Evolutionary conservation across 2,113 vertebrate genomes (phyloP).

Genomic region (Albula goreensis): DNA sequence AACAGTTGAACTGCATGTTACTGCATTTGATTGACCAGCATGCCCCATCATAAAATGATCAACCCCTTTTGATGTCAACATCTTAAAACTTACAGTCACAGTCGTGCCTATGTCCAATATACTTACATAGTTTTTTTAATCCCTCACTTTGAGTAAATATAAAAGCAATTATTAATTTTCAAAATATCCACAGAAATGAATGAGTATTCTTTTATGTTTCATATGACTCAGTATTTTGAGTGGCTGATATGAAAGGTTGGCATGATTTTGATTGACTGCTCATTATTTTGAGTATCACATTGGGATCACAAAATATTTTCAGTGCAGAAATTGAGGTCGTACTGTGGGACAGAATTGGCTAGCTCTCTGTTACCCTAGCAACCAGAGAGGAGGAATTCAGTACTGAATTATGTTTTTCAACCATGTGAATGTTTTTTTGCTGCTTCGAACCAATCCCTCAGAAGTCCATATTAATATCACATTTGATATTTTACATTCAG

Average conservation of each 20-base stretch:
- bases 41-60: too few species aligned
- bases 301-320: background rate
- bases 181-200: too few species aligned
- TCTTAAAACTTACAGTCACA: too few species aligned
- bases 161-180: background rate
- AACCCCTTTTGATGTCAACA: too few species aligned
- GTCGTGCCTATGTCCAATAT: too few species aligned
- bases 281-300: background rate
- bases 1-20: too few species aligned
- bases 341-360: background rate
- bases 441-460: background rate
- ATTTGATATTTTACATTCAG: background rate
- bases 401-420: too few species aligned
- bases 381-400: background rate
- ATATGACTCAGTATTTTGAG: too few species aligned
- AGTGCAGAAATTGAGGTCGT: background rate
- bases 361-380: background rate
- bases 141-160: background rate
- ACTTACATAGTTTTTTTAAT: too few species aligned
- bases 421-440: too few species aligned
- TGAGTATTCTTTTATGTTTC: too few species aligned
- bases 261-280: background rate
- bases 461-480: background rate
- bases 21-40: too few species aligned
- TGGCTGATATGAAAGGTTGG: background rate